phyloP scores from a whole-genome alignment of 2,113 vertebrate species.

The Rutilus rutilus region DNA sequence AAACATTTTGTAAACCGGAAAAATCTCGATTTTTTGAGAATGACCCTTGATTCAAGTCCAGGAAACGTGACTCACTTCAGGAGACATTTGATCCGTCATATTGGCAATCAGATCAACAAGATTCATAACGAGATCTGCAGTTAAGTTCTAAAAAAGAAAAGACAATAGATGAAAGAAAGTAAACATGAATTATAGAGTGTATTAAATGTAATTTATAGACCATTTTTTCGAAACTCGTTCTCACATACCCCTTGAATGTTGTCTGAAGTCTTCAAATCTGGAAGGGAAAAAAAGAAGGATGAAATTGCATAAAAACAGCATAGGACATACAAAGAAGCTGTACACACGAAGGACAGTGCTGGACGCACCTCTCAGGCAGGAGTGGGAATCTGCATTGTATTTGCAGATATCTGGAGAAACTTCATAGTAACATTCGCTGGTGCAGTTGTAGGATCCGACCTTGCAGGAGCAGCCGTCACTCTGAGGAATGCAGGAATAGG shows the following conservation, averaged over 20 bases:
- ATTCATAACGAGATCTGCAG: rapidly evolving
- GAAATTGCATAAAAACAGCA: not conserved
- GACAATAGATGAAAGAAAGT: not conserved
- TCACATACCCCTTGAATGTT: not conserved
- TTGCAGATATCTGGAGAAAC: not conserved
- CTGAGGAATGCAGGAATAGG: not conserved
- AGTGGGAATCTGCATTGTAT: rapidly evolving
- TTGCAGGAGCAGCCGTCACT: not conserved
- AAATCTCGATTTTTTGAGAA: not conserved
- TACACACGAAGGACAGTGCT: not conserved
- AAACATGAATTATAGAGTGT: not conserved
- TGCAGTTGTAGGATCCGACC: not conserved
- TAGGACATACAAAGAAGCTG: not conserved
- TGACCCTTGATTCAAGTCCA: not conserved
- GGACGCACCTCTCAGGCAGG: not conserved
- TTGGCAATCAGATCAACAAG: not conserved
- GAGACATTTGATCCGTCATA: not conserved
- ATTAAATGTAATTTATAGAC: not conserved
- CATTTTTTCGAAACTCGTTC: not conserved
- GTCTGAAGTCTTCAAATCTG: not conserved
- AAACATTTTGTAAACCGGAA: too few species aligned
- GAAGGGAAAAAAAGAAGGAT: not conserved
- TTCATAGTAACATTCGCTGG: not conserved
- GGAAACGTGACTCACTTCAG: not conserved
- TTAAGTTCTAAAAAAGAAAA: not conserved